A percentile compares a stretch with the other conserved stretches of the same genome.
Evolutionary conservation across 1,140 invertebrate species (phyloP).

Genomic region (Drosophila ambigua): DNA sequence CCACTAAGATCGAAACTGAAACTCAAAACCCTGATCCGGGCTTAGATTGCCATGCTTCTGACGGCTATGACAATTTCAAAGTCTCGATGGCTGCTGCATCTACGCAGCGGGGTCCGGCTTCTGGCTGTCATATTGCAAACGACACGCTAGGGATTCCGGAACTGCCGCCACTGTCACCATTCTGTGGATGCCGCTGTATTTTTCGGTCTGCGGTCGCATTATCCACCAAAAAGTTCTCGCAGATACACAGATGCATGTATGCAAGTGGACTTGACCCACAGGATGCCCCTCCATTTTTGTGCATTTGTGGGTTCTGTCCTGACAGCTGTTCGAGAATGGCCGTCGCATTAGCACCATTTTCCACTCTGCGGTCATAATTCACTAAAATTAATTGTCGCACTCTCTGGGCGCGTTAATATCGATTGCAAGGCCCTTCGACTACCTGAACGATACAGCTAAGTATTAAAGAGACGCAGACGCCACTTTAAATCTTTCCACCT

Average conservation of each 20-base stretch:
- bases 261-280: background rate
- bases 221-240: conserved; percentile 42
- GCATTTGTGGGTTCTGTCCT: conserved; percentile 17
- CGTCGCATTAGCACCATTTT: conserved; percentile 75
- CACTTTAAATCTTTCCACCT: conserved; percentile 34
- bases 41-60: conserved; percentile 40
- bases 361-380: conserved; percentile 75
- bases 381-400: conserved; percentile 78
- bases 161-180: background rate
- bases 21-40: conserved; percentile 12
- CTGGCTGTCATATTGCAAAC: conserved; percentile 63
- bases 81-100: conserved; percentile 35
- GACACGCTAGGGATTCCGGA: conserved; percentile 56
- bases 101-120: conserved; percentile 44
- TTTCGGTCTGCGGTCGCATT: conserved; percentile 52
- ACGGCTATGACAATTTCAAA: conserved; percentile 32
- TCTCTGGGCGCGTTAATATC: conserved; percentile 42
- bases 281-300: conserved; percentile 4
- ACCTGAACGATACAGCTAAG: background rate
- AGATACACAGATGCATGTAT: conserved; percentile 35
- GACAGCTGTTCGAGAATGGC: conserved; percentile 68
- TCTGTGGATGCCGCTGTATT: conserved; percentile 8
- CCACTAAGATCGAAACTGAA: conserved; percentile 35
- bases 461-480: conserved; percentile 26
- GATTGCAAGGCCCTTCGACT: conserved; percentile 11